A percentile compares a stretch with the other conserved stretches of the same genome.
These are phyloP conservation scores for Quadroppia sp. DNA, from an alignment of 2,888 invertebrate genomes.

Conservation along the genomic window DNA sequence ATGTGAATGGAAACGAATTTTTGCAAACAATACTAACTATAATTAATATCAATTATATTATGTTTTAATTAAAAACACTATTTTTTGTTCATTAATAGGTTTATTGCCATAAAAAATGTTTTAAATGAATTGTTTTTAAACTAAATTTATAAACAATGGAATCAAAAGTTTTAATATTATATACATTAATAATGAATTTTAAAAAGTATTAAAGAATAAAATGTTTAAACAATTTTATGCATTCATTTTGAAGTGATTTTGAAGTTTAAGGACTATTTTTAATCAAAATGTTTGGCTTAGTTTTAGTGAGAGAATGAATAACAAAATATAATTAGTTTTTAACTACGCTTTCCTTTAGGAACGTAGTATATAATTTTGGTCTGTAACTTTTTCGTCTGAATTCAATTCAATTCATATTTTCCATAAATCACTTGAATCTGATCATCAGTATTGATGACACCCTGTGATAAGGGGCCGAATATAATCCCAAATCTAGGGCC, in stretches of 20 bases:
- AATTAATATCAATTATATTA: not conserved
- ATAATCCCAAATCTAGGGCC: conserved; percentile 20
- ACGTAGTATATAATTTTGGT: too few relatives aligned
- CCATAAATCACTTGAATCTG: not conserved
- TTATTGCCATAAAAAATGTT: not conserved
- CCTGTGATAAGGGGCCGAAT: not conserved
- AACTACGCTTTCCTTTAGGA: too few relatives aligned
- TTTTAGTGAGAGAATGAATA: too few relatives aligned
- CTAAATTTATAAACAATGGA: too few relatives aligned
- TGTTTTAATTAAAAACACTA: not conserved
- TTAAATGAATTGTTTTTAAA: not conserved
- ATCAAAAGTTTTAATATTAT: too few relatives aligned
- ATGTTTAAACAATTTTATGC: too few relatives aligned
- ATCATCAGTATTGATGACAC: not conserved
- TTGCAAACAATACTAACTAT: not conserved
- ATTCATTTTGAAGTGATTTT: too few relatives aligned
- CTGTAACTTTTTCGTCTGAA: not conserved
- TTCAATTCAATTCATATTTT: not conserved
- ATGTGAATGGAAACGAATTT: too few relatives aligned
- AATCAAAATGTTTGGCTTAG: too few relatives aligned
- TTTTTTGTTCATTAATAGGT: not conserved
- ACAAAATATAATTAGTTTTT: too few relatives aligned
- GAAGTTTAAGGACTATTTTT: not conserved
- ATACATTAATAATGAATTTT: too few relatives aligned
- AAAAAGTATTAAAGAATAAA: too few relatives aligned